phyloP scores from a whole-genome alignment of 2,797 vertebrate genomes.

The Florisuga fusca region DNA sequence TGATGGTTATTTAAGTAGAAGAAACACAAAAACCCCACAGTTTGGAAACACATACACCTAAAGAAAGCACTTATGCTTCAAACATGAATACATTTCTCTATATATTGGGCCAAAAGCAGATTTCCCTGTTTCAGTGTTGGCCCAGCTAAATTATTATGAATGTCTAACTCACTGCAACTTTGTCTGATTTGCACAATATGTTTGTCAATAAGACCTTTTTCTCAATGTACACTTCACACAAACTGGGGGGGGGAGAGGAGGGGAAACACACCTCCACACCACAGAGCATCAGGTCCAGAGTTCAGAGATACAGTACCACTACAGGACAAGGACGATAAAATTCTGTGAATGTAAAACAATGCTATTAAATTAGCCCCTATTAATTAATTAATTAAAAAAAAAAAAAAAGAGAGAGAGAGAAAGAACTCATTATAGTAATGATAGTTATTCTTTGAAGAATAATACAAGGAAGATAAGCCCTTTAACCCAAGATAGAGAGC shows the following conservation, averaged over 20 bases:
- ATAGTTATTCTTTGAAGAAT: not conserved
- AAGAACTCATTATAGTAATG: not conserved
- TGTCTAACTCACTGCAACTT: not conserved
- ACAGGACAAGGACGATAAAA: not conserved
- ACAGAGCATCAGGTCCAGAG: not conserved
- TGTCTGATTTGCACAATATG: not conserved
- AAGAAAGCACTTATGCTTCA: not conserved
- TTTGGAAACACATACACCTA: not conserved
- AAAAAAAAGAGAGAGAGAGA: not conserved
- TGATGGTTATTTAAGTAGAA: not conserved
- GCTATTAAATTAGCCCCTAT: not conserved
- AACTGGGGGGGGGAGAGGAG: not conserved
- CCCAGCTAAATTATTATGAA: not conserved
- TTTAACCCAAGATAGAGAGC: not conserved
- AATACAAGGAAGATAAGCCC: not conserved
- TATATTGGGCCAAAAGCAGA: not conserved
- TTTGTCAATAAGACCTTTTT: not conserved
- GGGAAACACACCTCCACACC: not conserved
- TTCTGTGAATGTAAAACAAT: not conserved
- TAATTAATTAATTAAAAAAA: not conserved
- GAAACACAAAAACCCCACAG: not conserved
- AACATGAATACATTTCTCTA: not conserved
- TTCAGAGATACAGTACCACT: not conserved
- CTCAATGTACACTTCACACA: not conserved
- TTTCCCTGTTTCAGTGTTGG: not conserved